Percentiles rank a stretch among this genome's conserved stretches.
phyloP scores from a whole-genome alignment of 2,888 invertebrate genomes.

The Netelia virgata region DNA sequence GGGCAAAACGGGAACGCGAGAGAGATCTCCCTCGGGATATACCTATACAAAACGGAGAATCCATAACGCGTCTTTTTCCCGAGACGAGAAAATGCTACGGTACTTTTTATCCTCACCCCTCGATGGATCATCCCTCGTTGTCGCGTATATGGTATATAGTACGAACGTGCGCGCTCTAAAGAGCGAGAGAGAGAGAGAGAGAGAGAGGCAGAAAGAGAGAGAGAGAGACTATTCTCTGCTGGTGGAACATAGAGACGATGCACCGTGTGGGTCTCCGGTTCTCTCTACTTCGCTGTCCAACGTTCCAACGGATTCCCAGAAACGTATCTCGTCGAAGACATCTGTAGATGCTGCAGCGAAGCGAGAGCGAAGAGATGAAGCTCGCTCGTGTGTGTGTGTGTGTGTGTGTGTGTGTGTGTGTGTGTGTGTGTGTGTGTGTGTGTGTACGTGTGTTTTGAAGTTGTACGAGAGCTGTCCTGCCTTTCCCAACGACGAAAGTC shows the following conservation, averaged over 20 bases:
- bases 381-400: not conserved
- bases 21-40: slow-evolving; percentile 76
- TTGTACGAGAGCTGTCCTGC: slow-evolving; percentile 35
- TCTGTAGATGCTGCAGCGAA: slow-evolving; percentile 71
- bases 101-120: not conserved
- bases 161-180: slow-evolving; percentile 4
- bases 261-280: slow-evolving; percentile 73
- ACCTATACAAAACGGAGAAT: slow-evolving; percentile 8
- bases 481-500: slow-evolving; percentile 36
- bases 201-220: not conserved
- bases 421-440: not conserved
- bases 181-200: not conserved
- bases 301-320: slow-evolving; percentile 78
- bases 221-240: not conserved
- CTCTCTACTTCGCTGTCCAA: slow-evolving; percentile 45
- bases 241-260: slow-evolving; percentile 22
- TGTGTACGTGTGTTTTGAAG: not conserved
- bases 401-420: not conserved
- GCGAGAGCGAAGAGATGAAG: slow-evolving; percentile 33
- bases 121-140: slow-evolving; percentile 20
- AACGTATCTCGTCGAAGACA: slow-evolving; percentile 80
- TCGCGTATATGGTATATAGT: slow-evolving; percentile 11
- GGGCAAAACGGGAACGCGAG: slow-evolving; percentile 75
- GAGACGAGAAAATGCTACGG: slow-evolving; percentile 16
- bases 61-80: slow-evolving; percentile 38